Evolutionary conservation across 2,888 invertebrate species (phyloP), one percentile per base, ranked within the genome.

Genomic region (Philopedon plagiatum): DNA sequence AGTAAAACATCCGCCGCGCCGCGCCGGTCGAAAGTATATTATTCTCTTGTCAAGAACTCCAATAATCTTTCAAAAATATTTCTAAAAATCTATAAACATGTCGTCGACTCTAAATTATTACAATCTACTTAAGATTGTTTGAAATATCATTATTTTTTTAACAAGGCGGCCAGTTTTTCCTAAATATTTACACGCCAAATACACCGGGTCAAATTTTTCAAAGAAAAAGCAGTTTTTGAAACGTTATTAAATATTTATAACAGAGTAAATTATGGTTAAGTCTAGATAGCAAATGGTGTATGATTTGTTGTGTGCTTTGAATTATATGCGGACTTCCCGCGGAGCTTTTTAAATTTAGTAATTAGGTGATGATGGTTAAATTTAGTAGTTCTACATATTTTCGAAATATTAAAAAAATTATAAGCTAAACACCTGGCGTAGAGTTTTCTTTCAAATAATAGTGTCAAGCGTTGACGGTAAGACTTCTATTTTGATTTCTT

Each of bases 21-120:
- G n/a, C n/a, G n/a, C n/a, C n/a, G n/a, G 26, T 18, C 29, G 26
- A 54, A 26, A 54, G 51, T 54, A 54, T 54, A 54, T 54, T 54
- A 54, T 54, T 54, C 29, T 54, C 29, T 29, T 29, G 51, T 54
- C 51, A 29, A 29, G 18, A 15, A 15, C 15, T 26, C 29, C 18
- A 7, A 54, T 54, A 54, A 54, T 29, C 26, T 32, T 54, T 54
- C 29, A 26, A 54, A 54, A 54, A 29, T 54, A 54, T 54, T 29
- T 29, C 29, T 11, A 29, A 29, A 54, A 54, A 54, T 7, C 29
- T 15, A 29, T 54, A 54, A 54, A 54, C 51, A 54, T 32, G 15
- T 54, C 51, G 29, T 29, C 51, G 51, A 29, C 29, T 13, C 29
- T 7, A 54, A 54, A 54, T 54, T 54, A 54, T 54, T 54, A 54